Evolutionary conservation across 2,113 vertebrate genomes (phyloP), one percentile per base, ranked within the genome.

Genomic region (Indicator indicator): DNA sequence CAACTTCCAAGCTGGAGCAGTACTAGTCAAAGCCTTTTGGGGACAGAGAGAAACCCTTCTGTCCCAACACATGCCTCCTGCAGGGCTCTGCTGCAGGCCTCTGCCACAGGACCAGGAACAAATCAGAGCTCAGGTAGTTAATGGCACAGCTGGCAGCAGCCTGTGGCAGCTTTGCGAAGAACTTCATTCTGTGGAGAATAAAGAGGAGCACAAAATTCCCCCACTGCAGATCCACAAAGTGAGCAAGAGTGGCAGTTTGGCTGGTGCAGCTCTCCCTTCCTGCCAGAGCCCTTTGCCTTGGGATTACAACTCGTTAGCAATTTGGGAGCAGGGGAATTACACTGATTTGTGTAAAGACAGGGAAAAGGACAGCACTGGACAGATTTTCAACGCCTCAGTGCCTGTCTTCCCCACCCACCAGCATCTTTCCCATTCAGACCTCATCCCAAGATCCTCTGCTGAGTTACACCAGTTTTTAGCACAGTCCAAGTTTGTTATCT

Each of bases 401-500:
- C n/a, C 73, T 18, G 13, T 48, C 32, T 71, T 86, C 28, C 62
- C 24, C 44, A 65, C 11, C 5, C 54, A 55, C 58, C 62, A 79
- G 50, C 75, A 87, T 46, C 58, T 42, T 71, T 50, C 56, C 33
- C 28, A 77, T 50, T 28, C 90, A 78, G 76, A 74, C 20, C 77
- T 56, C 6, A 4, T 70, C 54, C 67, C 73, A 56, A 42, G 40
- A 72, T 83, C 67, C 83, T 76, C 54, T 24, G 59, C 80, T 65
- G 68, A 83, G 55, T 83, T 92, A n/a, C 28, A 81, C 74, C 28
- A 26, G 84, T 71, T 93, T 90, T 91, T 95, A 95, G 94, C 74
- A 91, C 44, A 21, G 75, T 88, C 89, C 11, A 50, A 74, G 94
- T 97, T 95, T 52, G 90, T 96, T 96, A 97, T 92, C 94, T 96